phyloP scores from a whole-genome alignment of 2,113 vertebrate species.

The Eonycteris spelaea region DNA sequence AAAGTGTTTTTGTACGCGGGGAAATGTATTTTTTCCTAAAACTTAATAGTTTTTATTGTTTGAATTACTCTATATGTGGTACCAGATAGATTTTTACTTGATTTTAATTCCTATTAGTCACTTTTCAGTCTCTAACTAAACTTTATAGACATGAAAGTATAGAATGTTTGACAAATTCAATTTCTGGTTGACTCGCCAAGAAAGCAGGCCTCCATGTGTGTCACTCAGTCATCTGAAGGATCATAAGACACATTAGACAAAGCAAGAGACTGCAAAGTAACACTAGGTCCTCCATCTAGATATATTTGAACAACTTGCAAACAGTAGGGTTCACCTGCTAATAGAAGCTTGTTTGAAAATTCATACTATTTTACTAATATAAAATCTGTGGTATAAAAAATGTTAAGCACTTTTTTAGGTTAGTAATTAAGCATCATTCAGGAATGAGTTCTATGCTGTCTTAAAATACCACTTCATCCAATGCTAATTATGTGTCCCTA shows the following conservation, averaged over 20 bases:
- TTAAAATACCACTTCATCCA: background rate
- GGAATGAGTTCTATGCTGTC: background rate
- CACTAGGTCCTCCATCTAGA: background rate
- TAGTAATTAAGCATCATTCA: background rate
- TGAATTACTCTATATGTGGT: background rate
- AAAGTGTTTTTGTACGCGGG: no score
- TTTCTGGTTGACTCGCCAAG: background rate
- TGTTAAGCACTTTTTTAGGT: background rate
- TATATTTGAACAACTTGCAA: background rate
- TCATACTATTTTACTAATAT: background rate
- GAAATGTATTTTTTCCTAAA: background rate
- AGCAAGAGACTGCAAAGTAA: background rate
- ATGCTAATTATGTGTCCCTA: background rate
- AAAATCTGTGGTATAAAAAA: background rate
- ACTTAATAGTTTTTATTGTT: background rate
- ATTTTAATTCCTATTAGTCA: background rate
- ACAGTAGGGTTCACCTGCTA: background rate
- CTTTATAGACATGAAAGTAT: background rate
- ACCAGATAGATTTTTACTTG: background rate
- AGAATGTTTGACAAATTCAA: background rate
- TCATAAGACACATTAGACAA: background rate
- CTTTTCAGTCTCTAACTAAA: background rate
- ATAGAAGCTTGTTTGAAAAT: background rate
- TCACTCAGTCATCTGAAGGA: background rate
- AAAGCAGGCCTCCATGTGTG: background rate